phyloP scores from a whole-genome alignment of 1,140 invertebrate species.

The Drosophila tsacasi region DNA sequence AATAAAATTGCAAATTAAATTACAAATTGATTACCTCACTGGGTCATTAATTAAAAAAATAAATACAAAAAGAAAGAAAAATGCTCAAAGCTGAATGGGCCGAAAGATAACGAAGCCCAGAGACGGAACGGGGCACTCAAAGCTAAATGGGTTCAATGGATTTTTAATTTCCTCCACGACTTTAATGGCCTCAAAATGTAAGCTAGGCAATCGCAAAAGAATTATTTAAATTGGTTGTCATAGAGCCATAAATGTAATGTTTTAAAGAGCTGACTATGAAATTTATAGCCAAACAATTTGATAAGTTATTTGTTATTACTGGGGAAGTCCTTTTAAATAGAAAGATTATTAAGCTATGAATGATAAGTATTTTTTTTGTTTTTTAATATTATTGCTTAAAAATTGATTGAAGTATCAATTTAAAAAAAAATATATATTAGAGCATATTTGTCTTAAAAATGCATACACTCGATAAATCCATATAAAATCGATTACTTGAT shows the following conservation, averaged over 20 bases:
- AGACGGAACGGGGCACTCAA: background rate
- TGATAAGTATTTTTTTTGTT: too few species aligned
- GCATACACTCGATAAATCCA: too few species aligned
- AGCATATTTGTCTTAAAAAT: too few species aligned
- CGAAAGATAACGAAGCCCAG: constrained; percentile 18
- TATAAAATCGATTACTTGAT: too few species aligned
- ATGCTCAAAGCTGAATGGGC: constrained; percentile 5
- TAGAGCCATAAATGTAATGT: background rate
- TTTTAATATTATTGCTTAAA: too few species aligned
- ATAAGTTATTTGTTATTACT: background rate
- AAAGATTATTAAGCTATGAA: too few species aligned
- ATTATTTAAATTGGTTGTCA: constrained; percentile 1
- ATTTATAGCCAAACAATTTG: background rate
- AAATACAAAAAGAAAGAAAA: constrained; percentile 3
- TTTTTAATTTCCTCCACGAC: background rate
- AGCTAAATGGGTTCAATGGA: constrained; percentile 6
- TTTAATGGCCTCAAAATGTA: background rate
- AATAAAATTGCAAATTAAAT: constrained; percentile 82
- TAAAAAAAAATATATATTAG: too few species aligned
- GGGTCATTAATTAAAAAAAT: constrained; percentile 79
- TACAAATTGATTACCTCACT: constrained; percentile 83
- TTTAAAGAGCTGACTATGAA: background rate
- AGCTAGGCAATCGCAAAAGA: background rate
- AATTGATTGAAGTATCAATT: too few species aligned
- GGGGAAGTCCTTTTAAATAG: background rate